Evolutionary conservation across 2,113 vertebrate species (phyloP).

Genomic region (Peromyscus leucopus): DNA sequence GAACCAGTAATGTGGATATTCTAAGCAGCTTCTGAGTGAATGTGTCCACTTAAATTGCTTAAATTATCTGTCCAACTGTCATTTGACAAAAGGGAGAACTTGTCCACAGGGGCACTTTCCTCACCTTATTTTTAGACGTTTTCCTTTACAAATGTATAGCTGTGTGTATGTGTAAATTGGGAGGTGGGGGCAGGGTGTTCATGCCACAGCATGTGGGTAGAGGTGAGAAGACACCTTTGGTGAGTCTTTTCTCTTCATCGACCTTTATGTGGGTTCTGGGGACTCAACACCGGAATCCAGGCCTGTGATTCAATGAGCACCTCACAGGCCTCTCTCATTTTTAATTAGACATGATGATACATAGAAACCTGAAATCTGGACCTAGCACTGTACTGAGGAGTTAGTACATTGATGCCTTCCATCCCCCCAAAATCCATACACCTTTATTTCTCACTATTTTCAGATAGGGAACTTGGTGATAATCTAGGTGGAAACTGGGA

Average conservation of each 20-base stretch:
- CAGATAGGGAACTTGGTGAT: not conserved
- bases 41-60: not conserved
- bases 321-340: not conserved
- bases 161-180: not conserved
- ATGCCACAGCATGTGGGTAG: no score
- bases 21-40: constrained; percentile 38
- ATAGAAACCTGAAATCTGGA: not conserved
- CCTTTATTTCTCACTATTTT: not conserved
- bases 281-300: no score
- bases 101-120: not conserved
- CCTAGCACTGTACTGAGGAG: not conserved
- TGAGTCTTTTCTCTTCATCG: not conserved
- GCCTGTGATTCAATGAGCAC: not conserved
- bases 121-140: not conserved
- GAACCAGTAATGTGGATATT: not conserved
- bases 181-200: not conserved
- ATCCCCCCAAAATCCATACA: no score
- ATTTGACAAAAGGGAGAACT: not conserved
- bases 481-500: not conserved
- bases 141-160: not conserved
- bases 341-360: not conserved
- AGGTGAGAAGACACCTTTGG: not conserved
- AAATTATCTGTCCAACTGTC: not conserved
- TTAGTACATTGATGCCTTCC: not conserved
- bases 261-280: not conserved